A percentile compares a stretch with the other conserved stretches of the same genome.
phyloP scores from a whole-genome alignment of 2,888 invertebrate species.

The Sminthurinus aureus region DNA sequence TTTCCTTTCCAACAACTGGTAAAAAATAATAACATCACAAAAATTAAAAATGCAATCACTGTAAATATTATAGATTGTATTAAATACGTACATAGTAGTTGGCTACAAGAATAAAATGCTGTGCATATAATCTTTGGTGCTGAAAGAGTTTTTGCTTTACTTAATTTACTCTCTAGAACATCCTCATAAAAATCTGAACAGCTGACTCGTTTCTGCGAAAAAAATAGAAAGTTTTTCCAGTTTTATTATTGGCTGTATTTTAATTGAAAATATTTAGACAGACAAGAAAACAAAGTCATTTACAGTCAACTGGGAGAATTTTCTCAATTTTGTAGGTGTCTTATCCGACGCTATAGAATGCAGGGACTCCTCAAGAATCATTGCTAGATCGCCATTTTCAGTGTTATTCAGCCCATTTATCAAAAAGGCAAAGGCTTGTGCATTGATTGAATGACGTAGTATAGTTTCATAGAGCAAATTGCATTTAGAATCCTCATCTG shows the following conservation, averaged over 20 bases:
- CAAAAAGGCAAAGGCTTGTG: background rate
- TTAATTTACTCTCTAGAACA: conserved; percentile 13
- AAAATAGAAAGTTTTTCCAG: background rate
- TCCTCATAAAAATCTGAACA: conserved; percentile 15
- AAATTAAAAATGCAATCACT: background rate
- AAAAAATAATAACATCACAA: background rate
- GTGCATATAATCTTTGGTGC: too few relatives aligned
- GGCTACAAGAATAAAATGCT: too few relatives aligned
- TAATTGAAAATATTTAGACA: background rate
- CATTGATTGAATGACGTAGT: background rate
- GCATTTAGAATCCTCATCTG: conserved; percentile 14
- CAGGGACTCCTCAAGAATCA: background rate
- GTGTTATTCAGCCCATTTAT: background rate
- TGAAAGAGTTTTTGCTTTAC: background rate
- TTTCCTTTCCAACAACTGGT: conserved; percentile 50
- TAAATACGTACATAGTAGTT: background rate
- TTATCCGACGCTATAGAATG: background rate
- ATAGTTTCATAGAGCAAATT: conserved; percentile 20
- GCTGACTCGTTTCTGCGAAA: conserved; percentile 13
- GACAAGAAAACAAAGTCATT: background rate
- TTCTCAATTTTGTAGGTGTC: background rate
- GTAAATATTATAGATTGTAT: background rate
- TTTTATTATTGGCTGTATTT: background rate
- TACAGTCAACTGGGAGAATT: conserved; percentile 8
- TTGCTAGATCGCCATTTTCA: conserved; percentile 5